Base-by-base conservation (phyloP, 2,888 invertebrate genomes). In the Nipponacmea schrenckii region DNA sequence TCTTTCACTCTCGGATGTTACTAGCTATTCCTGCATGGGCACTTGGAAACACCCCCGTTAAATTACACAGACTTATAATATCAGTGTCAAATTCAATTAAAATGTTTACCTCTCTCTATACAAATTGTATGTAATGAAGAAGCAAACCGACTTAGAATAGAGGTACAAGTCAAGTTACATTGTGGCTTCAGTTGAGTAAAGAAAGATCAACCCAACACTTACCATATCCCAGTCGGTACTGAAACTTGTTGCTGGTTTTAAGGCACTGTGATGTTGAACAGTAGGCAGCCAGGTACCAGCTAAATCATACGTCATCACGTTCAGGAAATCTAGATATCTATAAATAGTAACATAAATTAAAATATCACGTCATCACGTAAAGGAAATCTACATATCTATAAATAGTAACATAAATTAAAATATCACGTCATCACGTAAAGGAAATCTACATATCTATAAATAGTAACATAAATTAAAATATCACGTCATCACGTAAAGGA, bases 271-370 rank as follows among this genome's bases (percentile, higher is more conserved):
- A 64, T 64, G 39, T 14, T 56, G 56, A 20, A 56, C 44, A 1
- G 45, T 44, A 5, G 73, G 71, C 1, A 82, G 80, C 85, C 85
- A 85, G 20, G 81, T 75, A 4, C 85, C 85, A 48, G 81, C 68
- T 17, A 84, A 73, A 73, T 85, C 85, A 71, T 81, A 82, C 1
- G 81, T 63, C 82, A 82, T 82, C 44, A 82, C 62, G 70, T 75
- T 77, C 48, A 82, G 63, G 67, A 78, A 77, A 64, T 82, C 81
- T 45, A 81, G 64, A 62, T 73, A 27, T 17, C 80, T 80, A 39
- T 24, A 39, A 8, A 39, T 39, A 39, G 39, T 5, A 39, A 39
- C 39, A n/a, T n/a, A 39, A 39, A 39, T 8, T 39, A 39, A 31
- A 46, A 3, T 24, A 56, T 56, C 20, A 44, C 26, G 31, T n/a